Evolutionary conservation across 2,113 vertebrate genomes (phyloP).

Genomic region (Trachemys scripta): DNA sequence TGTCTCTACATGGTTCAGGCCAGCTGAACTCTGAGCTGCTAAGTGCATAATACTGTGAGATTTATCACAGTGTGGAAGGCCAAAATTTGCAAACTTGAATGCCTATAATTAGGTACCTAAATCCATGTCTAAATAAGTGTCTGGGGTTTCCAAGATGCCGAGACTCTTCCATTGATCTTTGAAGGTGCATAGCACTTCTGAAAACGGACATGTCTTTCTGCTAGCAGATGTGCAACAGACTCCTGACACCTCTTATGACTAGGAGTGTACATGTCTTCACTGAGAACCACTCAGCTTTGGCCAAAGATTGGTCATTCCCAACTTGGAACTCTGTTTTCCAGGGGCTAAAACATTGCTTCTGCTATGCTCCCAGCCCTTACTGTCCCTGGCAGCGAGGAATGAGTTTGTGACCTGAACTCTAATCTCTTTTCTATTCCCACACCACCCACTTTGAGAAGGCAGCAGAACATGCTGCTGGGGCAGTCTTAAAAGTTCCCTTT

Average conservation of each 20-base stretch:
- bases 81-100: not conserved
- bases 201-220: rapidly evolving
- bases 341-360: not conserved
- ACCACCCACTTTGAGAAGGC: not conserved
- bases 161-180: not conserved
- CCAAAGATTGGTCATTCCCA: not conserved
- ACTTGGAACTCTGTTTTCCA: not conserved
- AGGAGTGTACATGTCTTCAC: not conserved
- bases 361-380: not conserved
- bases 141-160: not conserved
- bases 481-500: conserved; percentile 14
- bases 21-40: conserved; percentile 31
- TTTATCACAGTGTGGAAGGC: not conserved
- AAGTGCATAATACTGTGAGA: not conserved
- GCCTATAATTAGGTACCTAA: not conserved
- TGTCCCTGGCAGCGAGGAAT: not conserved
- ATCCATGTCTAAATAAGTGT: not conserved
- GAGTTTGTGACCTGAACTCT: not conserved
- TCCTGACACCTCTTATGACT: not conserved
- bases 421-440: not conserved
- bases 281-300: not conserved
- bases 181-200: not conserved
- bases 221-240: rapidly evolving
- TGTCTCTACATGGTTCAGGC: not conserved
- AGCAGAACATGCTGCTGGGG: not conserved